Conservation (phyloP, 2,888 invertebrate species). For the Calephelis perditalis region DNA sequence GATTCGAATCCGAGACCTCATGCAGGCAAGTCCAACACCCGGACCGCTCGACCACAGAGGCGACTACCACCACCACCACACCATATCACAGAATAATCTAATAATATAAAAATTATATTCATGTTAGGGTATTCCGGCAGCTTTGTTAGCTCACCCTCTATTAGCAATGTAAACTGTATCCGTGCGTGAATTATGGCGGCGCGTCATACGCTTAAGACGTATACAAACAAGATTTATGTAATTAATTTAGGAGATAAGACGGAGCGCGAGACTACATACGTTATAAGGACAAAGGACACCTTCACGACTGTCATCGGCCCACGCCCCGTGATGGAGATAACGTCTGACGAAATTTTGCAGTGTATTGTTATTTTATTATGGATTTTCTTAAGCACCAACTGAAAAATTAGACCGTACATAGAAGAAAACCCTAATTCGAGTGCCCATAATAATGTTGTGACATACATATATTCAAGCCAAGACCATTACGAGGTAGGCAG, state of each 20-base stretch:
- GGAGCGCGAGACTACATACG: constrained; percentile 60
- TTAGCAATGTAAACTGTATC: constrained; percentile 67
- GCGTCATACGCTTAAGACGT: constrained; percentile 76
- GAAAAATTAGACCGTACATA: no score
- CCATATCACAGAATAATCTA: no score
- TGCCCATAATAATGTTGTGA: no score
- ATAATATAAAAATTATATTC: no score
- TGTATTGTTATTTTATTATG: not conserved
- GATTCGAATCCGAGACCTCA: no score
- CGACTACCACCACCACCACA: no score
- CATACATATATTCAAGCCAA: no score
- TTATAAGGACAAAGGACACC: constrained; percentile 56
- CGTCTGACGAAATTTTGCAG: constrained; percentile 13
- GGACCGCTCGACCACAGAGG: no score
- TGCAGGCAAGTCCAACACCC: no score
- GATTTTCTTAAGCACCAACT: not conserved
- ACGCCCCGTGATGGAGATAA: constrained; percentile 20
- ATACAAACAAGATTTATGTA: constrained; percentile 78
- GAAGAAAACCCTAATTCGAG: no score
- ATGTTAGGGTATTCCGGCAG: not conserved
- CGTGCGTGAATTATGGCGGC: constrained; percentile 69
- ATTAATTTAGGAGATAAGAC: constrained; percentile 77
- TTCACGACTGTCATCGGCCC: constrained; percentile 35
- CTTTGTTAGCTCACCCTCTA: constrained; percentile 48
- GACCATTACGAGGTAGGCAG: no score